Evolutionary conservation across 1,140 invertebrate species (phyloP).

Genomic region (Drosophila eugracilis): DNA sequence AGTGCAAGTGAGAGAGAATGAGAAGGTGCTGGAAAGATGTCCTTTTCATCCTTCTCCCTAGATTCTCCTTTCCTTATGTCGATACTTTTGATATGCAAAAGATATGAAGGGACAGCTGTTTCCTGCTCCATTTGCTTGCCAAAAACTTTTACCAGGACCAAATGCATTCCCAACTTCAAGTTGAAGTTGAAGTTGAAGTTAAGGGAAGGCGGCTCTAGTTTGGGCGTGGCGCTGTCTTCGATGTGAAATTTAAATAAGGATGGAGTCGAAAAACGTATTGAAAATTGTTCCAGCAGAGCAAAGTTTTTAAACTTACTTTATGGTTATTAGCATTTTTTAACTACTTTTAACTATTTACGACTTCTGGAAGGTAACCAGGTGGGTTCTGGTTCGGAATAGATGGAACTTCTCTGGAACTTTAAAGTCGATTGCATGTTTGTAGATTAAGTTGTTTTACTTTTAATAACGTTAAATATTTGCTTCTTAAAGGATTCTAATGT

Average conservation of each 20-base stretch:
- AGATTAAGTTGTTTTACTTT: no score
- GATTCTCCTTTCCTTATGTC: conserved; percentile 43
- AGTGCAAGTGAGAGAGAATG: conserved; percentile 21
- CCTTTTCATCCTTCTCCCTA: conserved; percentile 5
- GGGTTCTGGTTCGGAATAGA: not conserved
- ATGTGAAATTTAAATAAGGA: conserved; percentile 59
- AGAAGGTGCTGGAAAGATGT: conserved; percentile 6
- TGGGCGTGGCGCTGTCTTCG: conserved; percentile 4
- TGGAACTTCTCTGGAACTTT: not conserved
- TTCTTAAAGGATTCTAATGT: no score
- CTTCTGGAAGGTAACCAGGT: conserved; percentile 54
- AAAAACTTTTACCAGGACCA: conserved; percentile 73
- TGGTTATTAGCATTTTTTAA: conserved; percentile 77
- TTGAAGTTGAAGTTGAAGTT: conserved; percentile 23
- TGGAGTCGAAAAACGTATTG: conserved; percentile 38
- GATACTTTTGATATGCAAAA: conserved; percentile 82
- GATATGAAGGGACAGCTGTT: conserved; percentile 82
- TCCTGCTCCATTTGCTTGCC: conserved; percentile 81
- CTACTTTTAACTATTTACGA: conserved; percentile 66
- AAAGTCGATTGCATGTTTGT: not conserved
- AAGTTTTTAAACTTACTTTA: conserved; percentile 65
- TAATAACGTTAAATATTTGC: no score
- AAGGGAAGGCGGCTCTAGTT: conserved; percentile 3
- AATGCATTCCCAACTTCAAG: conserved; percentile 67
- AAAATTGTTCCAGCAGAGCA: conserved; percentile 47